Base-by-base conservation (phyloP, 2,888 invertebrate genomes). In the Pyrrhosoma nymphula region DNA sequence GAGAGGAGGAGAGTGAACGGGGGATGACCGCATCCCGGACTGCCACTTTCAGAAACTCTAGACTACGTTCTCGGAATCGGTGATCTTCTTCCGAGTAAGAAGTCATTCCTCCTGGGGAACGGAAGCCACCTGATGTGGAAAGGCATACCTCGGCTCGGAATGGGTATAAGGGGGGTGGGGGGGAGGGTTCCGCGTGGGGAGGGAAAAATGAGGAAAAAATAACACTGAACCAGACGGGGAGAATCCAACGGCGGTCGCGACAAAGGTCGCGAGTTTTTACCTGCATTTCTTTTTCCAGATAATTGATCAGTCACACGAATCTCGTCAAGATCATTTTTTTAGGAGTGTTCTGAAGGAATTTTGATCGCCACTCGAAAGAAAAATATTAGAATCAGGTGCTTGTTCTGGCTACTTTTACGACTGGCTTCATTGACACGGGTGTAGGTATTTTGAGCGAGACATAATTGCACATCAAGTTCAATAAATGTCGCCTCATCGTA, bases 31-130 rank as follows among this genome's bases (percentile, higher is more conserved):
- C 55, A 18, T 23, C 60, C 63, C 47, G 69, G 63, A 30, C 63
- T 69, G 39, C 30, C 63, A 69, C 69, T 26, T 35, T 47, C n/a
- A 35, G 30, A 69, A n/a, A n/a, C 69, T 63, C 60, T 20, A 60
- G 35, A 39, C 69, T 69, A 93, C 93, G 93, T 93, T 93, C 93
- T 69, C 47, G 69, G 93, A 93, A 93, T 93, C 69, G 93, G 93
- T 69, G 93, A 93, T 93, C 69, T 93, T 93, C 93, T 93, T 93
- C 93, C 93, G 69, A 93, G 93, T 93, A 93, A 93, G 93, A 93
- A 93, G 93, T 93, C 93, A 93, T 93, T 93, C 93, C 93, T 93
- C 93, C 93, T 93, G 69, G 1, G 93, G 63, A 93, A 93, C 47
- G 93, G 93, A 93, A 93, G 47, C 93, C 93, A 63, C 63, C 93